phyloP scores from a whole-genome alignment of 2,888 invertebrate species.

The Lepidochrysops patricia region DNA sequence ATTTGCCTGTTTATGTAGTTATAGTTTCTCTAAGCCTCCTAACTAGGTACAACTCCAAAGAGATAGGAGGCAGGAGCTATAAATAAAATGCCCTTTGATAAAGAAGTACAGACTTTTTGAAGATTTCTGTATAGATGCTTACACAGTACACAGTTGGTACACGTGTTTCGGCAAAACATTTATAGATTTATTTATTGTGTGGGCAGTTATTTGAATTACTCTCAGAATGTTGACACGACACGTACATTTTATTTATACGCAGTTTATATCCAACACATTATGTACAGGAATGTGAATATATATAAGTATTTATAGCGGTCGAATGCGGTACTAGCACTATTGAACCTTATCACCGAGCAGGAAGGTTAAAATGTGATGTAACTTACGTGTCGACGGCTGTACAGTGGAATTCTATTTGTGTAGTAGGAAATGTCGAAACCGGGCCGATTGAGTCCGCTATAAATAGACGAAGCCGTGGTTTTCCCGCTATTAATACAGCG shows the following conservation, averaged over 20 bases:
- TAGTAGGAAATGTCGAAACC: slow-evolving; percentile 11
- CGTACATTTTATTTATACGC: background rate
- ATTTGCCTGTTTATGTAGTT: too few species aligned
- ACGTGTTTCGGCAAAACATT: too few species aligned
- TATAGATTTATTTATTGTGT: background rate
- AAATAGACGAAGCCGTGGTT: background rate
- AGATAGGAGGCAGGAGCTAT: too few species aligned
- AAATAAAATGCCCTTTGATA: too few species aligned
- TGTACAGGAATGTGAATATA: background rate
- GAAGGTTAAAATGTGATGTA: background rate
- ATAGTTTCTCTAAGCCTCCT: too few species aligned
- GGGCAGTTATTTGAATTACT: background rate
- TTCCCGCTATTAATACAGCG: slow-evolving; percentile 1
- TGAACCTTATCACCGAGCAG: background rate
- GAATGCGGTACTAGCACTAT: background rate
- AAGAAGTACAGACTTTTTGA: too few species aligned
- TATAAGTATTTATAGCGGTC: background rate
- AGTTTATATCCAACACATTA: background rate
- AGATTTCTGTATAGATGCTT: too few species aligned
- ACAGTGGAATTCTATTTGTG: slow-evolving; percentile 1
- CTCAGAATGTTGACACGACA: background rate
- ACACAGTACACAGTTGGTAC: too few species aligned
- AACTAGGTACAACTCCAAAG: too few species aligned
- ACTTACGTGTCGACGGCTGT: background rate
- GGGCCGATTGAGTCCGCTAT: slow-evolving; percentile 1